These are phyloP conservation scores for Hesperia comma DNA, from an alignment of 2,888 invertebrate genomes.

Conservation along the genomic window DNA sequence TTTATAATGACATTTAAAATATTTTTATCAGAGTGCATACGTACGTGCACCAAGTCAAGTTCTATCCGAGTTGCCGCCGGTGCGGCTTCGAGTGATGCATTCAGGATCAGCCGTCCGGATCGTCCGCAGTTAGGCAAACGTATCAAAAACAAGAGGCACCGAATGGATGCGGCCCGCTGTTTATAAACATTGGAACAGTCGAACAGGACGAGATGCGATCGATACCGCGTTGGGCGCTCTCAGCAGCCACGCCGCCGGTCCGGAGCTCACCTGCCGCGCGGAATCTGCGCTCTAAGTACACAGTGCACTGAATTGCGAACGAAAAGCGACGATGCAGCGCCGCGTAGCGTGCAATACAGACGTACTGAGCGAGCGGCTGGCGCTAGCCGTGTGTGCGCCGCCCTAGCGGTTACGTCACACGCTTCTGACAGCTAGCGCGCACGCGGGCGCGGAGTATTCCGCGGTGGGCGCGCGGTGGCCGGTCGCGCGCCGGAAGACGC, in stretches of 20 bases:
- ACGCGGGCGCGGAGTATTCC: slow-evolving; percentile 39
- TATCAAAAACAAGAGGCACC: slow-evolving; percentile 71
- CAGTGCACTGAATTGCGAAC: slow-evolving; percentile 57
- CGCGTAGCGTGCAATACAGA: slow-evolving; percentile 54
- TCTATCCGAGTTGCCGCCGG: slow-evolving; percentile 56
- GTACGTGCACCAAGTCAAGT: slow-evolving; percentile 61
- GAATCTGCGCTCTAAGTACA: slow-evolving; percentile 54
- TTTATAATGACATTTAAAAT: background rate
- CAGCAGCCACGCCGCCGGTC: slow-evolving; percentile 62
- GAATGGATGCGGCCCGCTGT: slow-evolving; percentile 75
- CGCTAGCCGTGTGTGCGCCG: slow-evolving; percentile 71
- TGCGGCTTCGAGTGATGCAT: slow-evolving; percentile 53
- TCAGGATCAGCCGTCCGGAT: slow-evolving; percentile 60
- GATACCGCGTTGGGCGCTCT: slow-evolving; percentile 63
- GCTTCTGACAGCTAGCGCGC: slow-evolving; percentile 65
- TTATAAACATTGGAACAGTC: slow-evolving; percentile 78
- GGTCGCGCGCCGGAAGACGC: slow-evolving; percentile 44
- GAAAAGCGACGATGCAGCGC: slow-evolving; percentile 53
- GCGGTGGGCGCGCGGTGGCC: background rate
- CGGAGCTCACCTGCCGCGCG: slow-evolving; percentile 68
- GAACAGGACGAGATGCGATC: slow-evolving; percentile 67
- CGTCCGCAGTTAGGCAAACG: slow-evolving; percentile 54
- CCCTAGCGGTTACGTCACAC: slow-evolving; percentile 72
- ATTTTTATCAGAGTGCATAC: slow-evolving; percentile 57
- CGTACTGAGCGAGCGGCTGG: slow-evolving; percentile 70